Evolutionary conservation across 2,888 invertebrate genomes (phyloP).

Genomic region (Philonicus albiceps): DNA sequence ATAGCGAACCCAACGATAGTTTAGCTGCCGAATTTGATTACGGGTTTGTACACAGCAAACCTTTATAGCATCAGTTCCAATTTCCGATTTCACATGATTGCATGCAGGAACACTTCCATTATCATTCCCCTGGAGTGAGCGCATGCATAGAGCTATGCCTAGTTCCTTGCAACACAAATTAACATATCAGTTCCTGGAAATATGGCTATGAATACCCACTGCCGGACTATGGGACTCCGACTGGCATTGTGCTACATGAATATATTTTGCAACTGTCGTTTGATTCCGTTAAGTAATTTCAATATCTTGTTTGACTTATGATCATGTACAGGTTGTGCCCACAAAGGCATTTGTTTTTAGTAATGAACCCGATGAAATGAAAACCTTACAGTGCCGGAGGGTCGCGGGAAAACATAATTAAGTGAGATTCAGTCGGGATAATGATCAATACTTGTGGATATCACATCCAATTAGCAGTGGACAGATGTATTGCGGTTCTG

Average conservation of each 20-base stretch:
- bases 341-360: neutral
- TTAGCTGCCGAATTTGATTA: constrained; percentile 21
- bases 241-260: constrained; percentile 1
- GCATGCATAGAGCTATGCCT: neutral
- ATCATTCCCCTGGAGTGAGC: neutral
- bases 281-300: constrained; percentile 4
- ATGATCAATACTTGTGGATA: neutral
- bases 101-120: constrained; percentile 21
- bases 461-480: neutral
- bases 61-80: constrained; percentile 26
- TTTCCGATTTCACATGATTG: constrained; percentile 36
- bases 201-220: neutral
- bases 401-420: neutral
- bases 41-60: constrained; percentile 3
- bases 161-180: neutral
- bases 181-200: constrained; percentile 13
- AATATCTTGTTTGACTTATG: constrained; percentile 14
- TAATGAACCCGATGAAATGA: neutral
- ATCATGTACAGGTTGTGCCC: neutral
- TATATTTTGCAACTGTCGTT: neutral
- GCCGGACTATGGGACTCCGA: neutral
- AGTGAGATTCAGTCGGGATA: neutral
- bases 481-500: neutral
- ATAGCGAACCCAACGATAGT: neutral
- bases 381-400: neutral